These are phyloP conservation scores for Zosterops lateralis DNA, from an alignment of 2,113 vertebrate genomes.

Conservation along the genomic window DNA sequence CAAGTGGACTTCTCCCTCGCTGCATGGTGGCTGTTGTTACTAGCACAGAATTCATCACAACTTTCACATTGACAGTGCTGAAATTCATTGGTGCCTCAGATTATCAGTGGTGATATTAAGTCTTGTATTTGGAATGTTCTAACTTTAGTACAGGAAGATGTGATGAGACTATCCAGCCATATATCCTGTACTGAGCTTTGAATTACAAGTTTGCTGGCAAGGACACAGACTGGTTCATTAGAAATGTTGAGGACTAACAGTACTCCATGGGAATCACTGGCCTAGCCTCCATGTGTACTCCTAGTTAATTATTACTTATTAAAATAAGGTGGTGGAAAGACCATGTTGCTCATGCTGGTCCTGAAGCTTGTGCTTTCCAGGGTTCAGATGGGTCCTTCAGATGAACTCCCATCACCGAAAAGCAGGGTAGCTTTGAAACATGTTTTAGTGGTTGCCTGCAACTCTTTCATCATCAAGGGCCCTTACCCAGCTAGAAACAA, in stretches of 20 bases:
- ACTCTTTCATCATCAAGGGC: not conserved
- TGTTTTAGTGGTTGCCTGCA: not conserved
- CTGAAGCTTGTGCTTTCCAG: not conserved
- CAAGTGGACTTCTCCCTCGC: not conserved
- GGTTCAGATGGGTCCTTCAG: not conserved
- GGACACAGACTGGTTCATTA: not conserved
- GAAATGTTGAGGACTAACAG: not conserved
- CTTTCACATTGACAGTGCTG: not conserved
- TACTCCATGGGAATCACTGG: not conserved
- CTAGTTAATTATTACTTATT: not conserved
- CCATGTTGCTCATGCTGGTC: fast-evolving
- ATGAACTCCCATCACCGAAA: not conserved
- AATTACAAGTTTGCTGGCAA: not conserved
- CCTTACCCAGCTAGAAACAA: not conserved
- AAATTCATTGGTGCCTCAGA: not conserved
- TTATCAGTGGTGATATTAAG: not conserved
- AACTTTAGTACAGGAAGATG: not conserved
- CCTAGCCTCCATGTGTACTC: not conserved
- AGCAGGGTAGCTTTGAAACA: not conserved
- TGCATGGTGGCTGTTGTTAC: not conserved
- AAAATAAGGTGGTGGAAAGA: not conserved
- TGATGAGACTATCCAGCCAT: not conserved
- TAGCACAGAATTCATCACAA: not conserved
- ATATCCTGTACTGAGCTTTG: not conserved
- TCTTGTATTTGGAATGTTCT: not conserved